phyloP scores from a whole-genome alignment of 2,797 vertebrate species.

The Lepidocolaptes lacrymiger region DNA sequence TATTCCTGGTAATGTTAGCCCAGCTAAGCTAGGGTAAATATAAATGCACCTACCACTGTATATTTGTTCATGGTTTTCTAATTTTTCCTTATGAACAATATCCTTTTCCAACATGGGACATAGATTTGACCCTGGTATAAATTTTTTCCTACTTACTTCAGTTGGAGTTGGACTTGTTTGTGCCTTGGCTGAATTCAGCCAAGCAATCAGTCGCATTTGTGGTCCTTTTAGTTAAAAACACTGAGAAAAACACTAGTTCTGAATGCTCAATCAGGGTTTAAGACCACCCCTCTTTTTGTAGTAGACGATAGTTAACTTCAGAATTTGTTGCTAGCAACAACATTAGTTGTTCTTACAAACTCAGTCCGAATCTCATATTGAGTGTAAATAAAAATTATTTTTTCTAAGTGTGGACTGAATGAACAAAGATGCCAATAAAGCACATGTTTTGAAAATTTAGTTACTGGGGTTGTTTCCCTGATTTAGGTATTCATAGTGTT shows the following conservation, averaged over 20 bases:
- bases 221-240: background rate
- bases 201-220: background rate
- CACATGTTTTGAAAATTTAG: background rate
- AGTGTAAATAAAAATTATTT: background rate
- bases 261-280: background rate
- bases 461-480: background rate
- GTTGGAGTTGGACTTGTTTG: background rate
- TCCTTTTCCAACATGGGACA: background rate
- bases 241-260: background rate
- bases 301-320: background rate
- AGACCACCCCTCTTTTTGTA: background rate
- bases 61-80: constrained; percentile 25
- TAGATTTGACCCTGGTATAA: background rate
- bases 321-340: background rate
- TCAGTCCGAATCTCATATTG: background rate
- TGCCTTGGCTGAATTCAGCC: background rate
- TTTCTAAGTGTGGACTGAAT: background rate
- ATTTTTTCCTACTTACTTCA: background rate
- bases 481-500: background rate
- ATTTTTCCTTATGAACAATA: constrained; percentile 2
- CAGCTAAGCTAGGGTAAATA: constrained; percentile 22
- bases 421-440: background rate
- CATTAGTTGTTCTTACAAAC: background rate
- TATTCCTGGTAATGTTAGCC: background rate
- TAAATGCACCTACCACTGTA: background rate